phyloP scores from a whole-genome alignment of 2,888 invertebrate species.

The Lampropteryx suffumata region DNA sequence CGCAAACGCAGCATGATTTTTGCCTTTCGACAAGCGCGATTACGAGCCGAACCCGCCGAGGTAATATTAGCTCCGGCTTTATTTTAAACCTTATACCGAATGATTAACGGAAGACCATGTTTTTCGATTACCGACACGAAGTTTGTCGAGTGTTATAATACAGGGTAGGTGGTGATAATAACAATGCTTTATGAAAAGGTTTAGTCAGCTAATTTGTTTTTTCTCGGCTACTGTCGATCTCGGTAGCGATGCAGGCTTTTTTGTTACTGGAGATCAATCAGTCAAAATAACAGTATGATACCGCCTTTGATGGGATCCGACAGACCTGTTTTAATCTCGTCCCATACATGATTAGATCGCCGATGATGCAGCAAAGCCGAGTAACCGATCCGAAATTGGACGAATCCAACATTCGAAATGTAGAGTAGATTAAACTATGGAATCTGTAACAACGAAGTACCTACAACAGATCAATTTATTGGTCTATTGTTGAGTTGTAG shows the following conservation, averaged over 20 bases:
- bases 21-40: slow-evolving; percentile 71
- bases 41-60: slow-evolving; percentile 42
- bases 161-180: slow-evolving; percentile 79
- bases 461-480: slow-evolving; percentile 26
- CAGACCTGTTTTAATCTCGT: slow-evolving; percentile 80
- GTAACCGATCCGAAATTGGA: slow-evolving; percentile 75
- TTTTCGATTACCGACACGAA: slow-evolving; percentile 49
- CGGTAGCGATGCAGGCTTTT: slow-evolving; percentile 80
- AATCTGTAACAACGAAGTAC: slow-evolving; percentile 42
- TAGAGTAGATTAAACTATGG: slow-evolving; percentile 65
- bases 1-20: slow-evolving; percentile 78
- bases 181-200: slow-evolving; percentile 82
- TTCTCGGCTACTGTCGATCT: slow-evolving; percentile 82
- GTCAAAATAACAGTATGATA: slow-evolving; percentile 83
- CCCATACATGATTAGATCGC: slow-evolving; percentile 81
- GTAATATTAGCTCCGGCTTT: slow-evolving; percentile 24
- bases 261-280: slow-evolving; percentile 79
- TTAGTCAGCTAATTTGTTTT: slow-evolving; percentile 83
- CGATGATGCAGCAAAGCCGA: slow-evolving; percentile 78
- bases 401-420: slow-evolving; percentile 59
- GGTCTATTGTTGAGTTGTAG: slow-evolving; percentile 6
- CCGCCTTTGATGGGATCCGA: slow-evolving; percentile 81
- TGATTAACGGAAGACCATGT: slow-evolving; percentile 40
- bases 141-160: slow-evolving; percentile 55
- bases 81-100: slow-evolving; percentile 58